Evolutionary conservation across 2,888 invertebrate genomes (phyloP).

Genomic region (Alentia gelatinosa): DNA sequence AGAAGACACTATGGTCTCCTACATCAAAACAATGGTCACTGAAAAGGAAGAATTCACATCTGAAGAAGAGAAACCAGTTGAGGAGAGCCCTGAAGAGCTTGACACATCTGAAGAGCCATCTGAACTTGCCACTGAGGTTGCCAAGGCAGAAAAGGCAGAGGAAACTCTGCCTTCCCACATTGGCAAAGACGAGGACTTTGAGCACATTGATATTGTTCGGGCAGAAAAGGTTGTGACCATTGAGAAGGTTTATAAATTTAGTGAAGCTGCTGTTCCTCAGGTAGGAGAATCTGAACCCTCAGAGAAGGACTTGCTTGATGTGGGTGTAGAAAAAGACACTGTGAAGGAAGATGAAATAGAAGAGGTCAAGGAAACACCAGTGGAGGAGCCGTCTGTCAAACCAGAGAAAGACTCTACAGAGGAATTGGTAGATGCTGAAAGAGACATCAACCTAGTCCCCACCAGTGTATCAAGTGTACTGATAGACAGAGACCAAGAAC

Average conservation of each 20-base stretch:
- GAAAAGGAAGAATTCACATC: not conserved
- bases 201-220: not conserved
- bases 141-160: not conserved
- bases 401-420: not conserved
- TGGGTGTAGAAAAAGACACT: not conserved
- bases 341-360: not conserved
- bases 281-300: too few species aligned
- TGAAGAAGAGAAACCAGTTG: not conserved
- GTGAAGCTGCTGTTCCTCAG: too few species aligned
- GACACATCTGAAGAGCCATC: not conserved
- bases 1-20: not conserved
- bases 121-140: not conserved
- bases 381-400: not conserved
- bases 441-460: not conserved
- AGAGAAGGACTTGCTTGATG: too few species aligned
- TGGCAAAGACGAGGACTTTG: not conserved
- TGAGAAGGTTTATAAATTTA: not conserved
- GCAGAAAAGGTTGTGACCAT: not conserved
- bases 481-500: not conserved
- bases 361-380: not conserved
- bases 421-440: not conserved
- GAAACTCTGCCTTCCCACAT: not conserved
- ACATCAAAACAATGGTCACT: not conserved
- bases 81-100: not conserved
- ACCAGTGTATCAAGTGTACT: not conserved